Base-by-base conservation (phyloP, 2,888 invertebrate genomes). In the Tenthredo livida region DNA sequence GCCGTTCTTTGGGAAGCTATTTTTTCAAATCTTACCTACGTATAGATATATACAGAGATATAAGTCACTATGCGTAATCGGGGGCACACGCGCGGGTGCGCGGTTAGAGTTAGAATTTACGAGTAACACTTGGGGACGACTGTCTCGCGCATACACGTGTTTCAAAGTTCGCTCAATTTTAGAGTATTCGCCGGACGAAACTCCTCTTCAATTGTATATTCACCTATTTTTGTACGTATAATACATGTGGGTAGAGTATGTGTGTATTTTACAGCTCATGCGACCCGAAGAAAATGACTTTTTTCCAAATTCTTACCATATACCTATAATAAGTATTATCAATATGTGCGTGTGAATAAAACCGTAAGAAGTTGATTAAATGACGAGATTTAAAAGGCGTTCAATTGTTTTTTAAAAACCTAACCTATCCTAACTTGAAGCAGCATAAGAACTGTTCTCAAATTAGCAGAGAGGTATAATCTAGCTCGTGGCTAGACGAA, bases 21-120 rank as follows among this genome's bases (percentile, higher is more conserved):
- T 67, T 67, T 33, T 33, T 33, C 12, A 67, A 67, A 67, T 29
- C 67, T 29, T 17, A 21, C 17, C 7, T 33, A 21, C 17, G 17
- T 33, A 67, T 7, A 17, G 5, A 50, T 17, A 54, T 17, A n/a
- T n/a, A 54, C 54, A 7, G 7, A 54, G 54, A 54, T n/a, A 50
- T 50, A 43, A 25, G 75, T 40, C 29, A 29, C 58, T 61, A 77
- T 61, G 40, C 40, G 54, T 80, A 61, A 80, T 80, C 61, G 50
- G 40, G 80, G 61, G 21, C 43, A 73, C 80, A 58, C 33, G 54
- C 29, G 77, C 77, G 77, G 33, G 54, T 25, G 54, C 61, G 80
- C 43, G 10, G 67, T 25, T 25, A 80, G 80, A 80, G 58, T 80
- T 80, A 61, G 80, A 80, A 80, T 80, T 80, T 58, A 80, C 80